Evolutionary conservation across 1,140 invertebrate genomes (phyloP), one percentile per base, ranked within the genome.

Genomic region (Drosophila fuyamai): DNA sequence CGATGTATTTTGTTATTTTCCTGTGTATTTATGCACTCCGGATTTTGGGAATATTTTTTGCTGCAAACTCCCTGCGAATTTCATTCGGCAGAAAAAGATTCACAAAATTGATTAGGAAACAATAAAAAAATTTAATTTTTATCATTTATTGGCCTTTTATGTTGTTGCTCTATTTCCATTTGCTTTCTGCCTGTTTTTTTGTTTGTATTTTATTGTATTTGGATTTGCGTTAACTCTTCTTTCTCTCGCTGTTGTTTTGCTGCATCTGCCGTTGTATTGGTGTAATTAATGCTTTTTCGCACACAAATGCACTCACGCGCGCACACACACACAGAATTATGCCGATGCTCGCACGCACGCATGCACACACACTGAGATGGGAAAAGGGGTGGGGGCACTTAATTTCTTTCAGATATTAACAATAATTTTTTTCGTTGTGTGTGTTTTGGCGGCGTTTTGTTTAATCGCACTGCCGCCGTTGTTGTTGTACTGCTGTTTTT

Each of bases 261-360:
- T 60, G 38, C 55, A 35, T 59, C 55, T 63, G 44, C 44, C 44
- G 48, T 41, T 43, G 81, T 77, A 67, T 84, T 73, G 75, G 66
- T 85, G 81, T 61, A 82, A 82, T 86, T 88, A 88, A 88, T 88
- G 83, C 83, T 78, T 80, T 86, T 88, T 79, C 71, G 82, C 83
- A 86, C 84, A 82, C 68, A 76, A 53, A 68, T 75, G 48, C 65
- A 79, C 59, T 74, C 66, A 61, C 76, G 66, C 81, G 74, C 67
- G 44, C 56, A 82, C 46, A 57, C 50, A 57, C 50, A 60, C 53
- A 63, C 59, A 53, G 14, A 61, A 43, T 61, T 55, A 48, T 56
- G 55, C 57, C 44, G 55, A 51, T 65, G 48, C 46, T 60, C 57
- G 47, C 53, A 40, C 46, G 51, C 56, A 32, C 29, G 46, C 48